Base-by-base conservation (phyloP, 1,140 invertebrate species). In the Drosophila novamexicana region DNA sequence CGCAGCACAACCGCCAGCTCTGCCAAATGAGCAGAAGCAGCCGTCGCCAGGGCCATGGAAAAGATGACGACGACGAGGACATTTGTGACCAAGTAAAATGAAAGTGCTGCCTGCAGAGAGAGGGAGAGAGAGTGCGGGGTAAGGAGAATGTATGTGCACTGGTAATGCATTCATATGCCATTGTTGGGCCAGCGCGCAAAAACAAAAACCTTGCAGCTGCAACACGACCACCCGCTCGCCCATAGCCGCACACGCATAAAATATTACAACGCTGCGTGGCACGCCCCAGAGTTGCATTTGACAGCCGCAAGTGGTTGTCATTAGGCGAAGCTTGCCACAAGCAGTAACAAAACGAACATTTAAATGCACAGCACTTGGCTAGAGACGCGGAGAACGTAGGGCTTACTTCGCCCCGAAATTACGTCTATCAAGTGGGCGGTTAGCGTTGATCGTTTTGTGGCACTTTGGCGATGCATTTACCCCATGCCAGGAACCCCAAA, bases 291-390 rank as follows among this genome's bases (percentile, higher is more conserved):
- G 84, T 88, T 86, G 83, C 84, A 86, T 88, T 83, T 86, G 84
- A 89, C 83, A 88, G 83, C 84, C 83, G 83, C 84, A 86, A 86
- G 83, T 86, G 83, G 83, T 88, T 86, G 79, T 86, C 83, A 86
- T 86, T 86, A 86, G 72, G 67, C 67, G 47, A 75, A 73, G 70
- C 68, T 71, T 63, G 56, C 61, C 47, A 29, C 61, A 39, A 32
- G 65, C 77, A 75, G 69, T 76, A 79, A 88, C 79, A 86, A 83
- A 88, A 79, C 72, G 83, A 77, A 68, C 83, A 86, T 86, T 86
- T 86, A 86, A 89, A 86, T 86, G 83, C 84, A 81, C 82, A 75
- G 85, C 82, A 76, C 75, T 74, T 77, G 71, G 76, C 66, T 56
- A 47, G 34, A n/a, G 47, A 14, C 10, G 6, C 32, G 10, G 36